phyloP scores from a whole-genome alignment of 2,113 vertebrate genomes.

The Mesocricetus auratus region DNA sequence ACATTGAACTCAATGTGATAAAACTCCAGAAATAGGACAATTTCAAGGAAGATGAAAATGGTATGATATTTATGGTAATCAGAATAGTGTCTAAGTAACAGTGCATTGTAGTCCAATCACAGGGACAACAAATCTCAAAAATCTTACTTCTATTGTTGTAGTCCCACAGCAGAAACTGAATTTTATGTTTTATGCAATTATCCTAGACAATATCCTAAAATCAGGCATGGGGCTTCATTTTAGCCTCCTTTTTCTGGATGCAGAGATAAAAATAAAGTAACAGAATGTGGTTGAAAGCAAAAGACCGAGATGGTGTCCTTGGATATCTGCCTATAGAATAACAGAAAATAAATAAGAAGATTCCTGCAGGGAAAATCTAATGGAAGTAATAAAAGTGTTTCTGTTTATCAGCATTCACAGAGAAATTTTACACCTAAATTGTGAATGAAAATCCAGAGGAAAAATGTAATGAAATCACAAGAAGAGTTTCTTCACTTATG shows the following conservation, averaged over 20 bases:
- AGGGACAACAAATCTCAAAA: neutral
- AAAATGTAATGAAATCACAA: neutral
- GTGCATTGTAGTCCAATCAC: neutral
- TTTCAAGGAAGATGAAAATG: neutral
- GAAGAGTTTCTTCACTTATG: neutral
- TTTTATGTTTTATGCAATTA: neutral
- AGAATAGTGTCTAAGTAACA: neutral
- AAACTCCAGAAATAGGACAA: slow-evolving; percentile 8
- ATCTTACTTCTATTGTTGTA: neutral
- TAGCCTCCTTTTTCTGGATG: neutral
- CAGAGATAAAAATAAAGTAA: neutral
- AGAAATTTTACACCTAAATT: neutral
- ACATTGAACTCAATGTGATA: neutral
- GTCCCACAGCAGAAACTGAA: neutral
- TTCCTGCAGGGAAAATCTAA: neutral
- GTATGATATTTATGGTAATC: neutral
- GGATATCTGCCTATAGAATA: neutral
- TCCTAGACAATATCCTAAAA: neutral
- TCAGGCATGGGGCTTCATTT: neutral
- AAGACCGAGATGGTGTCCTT: neutral
- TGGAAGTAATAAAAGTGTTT: neutral
- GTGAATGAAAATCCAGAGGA: neutral
- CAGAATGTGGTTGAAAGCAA: neutral
- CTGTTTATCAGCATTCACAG: neutral
- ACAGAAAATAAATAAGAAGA: slow-evolving; percentile 1